These are phyloP conservation scores for Graphium colonna DNA, from an alignment of 2,888 invertebrate species.

Conservation along the genomic window DNA sequence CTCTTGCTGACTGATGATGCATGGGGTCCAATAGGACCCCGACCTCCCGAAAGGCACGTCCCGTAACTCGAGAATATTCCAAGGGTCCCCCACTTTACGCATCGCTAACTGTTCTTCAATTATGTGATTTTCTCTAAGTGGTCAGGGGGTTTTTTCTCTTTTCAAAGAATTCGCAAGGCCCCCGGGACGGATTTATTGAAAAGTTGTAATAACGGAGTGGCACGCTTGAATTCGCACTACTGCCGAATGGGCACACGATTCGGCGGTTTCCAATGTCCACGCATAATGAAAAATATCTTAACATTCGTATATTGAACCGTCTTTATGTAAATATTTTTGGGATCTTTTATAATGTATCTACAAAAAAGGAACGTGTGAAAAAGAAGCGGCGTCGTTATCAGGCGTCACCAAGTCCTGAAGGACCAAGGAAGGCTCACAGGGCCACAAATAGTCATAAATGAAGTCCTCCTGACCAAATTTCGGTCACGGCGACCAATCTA, in stretches of 20 bases:
- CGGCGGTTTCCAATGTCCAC: conserved; percentile 4
- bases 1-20: conserved; percentile 56
- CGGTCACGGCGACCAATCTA: no score
- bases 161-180: conserved; percentile 37
- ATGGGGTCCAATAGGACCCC: conserved; percentile 52
- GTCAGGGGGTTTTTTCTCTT: conserved; percentile 56
- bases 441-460: no score
- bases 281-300: conserved; percentile 6
- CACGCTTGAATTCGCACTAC: conserved; percentile 20
- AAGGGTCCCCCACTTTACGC: conserved; percentile 67
- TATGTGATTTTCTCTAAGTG: conserved; percentile 78
- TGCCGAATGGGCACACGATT: conserved; percentile 12
- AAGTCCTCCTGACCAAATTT: no score
- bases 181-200: conserved; percentile 49
- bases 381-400: no score
- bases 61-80: conserved; percentile 45
- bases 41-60: conserved; percentile 59
- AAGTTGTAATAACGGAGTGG: conserved; percentile 38
- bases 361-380: not conserved
- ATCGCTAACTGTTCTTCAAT: conserved; percentile 77
- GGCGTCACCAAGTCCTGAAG: no score
- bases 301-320: not conserved
- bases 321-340: not conserved
- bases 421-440: no score
- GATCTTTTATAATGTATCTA: not conserved